Percentiles rank a stretch among this genome's conserved stretches.
Evolutionary conservation across 1,140 invertebrate species (phyloP).

Genomic region (Tenebrio molitor): DNA sequence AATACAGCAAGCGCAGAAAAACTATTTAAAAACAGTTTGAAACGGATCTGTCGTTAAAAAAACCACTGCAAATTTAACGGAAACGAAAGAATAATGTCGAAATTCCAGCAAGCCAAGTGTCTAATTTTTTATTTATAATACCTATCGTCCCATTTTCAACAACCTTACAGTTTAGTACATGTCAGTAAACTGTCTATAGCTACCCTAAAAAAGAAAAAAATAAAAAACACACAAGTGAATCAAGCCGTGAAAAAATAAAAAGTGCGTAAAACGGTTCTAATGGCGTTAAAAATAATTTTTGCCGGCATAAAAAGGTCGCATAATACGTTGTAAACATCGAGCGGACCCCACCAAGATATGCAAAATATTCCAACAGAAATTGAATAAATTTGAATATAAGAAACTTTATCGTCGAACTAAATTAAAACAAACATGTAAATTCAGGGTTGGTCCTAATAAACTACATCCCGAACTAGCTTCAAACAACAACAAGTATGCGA

Average conservation of each 20-base stretch:
- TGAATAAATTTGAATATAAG: constrained; percentile 48
- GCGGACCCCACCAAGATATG: constrained; percentile 21
- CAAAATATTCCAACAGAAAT: constrained; percentile 36
- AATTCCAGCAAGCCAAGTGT: too few species aligned
- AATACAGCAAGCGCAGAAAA: too few species aligned
- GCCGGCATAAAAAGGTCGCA: constrained; percentile 13
- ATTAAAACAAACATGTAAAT: constrained; percentile 54
- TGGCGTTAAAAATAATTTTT: constrained; percentile 20
- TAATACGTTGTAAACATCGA: constrained; percentile 28
- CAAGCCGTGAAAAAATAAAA: constrained; percentile 20
- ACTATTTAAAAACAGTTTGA: constrained; percentile 33
- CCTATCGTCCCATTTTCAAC: constrained; percentile 16
- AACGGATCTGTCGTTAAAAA: too few species aligned
- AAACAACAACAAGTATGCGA: constrained; percentile 51
- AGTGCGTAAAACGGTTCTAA: constrained; percentile 21
- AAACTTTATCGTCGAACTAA: constrained; percentile 46
- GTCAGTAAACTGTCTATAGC: constrained; percentile 48
- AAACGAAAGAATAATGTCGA: too few species aligned
- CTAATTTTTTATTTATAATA: too few species aligned
- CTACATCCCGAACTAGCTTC: constrained; percentile 43
- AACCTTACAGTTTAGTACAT: constrained; percentile 51
- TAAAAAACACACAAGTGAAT: constrained; percentile 33
- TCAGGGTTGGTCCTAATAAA: constrained; percentile 44
- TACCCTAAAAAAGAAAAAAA: constrained; percentile 52
- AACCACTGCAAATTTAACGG: too few species aligned